Evolutionary conservation across 92 coral and sea anemone species (phyloP).

Genomic region (Porites evermanni): DNA sequence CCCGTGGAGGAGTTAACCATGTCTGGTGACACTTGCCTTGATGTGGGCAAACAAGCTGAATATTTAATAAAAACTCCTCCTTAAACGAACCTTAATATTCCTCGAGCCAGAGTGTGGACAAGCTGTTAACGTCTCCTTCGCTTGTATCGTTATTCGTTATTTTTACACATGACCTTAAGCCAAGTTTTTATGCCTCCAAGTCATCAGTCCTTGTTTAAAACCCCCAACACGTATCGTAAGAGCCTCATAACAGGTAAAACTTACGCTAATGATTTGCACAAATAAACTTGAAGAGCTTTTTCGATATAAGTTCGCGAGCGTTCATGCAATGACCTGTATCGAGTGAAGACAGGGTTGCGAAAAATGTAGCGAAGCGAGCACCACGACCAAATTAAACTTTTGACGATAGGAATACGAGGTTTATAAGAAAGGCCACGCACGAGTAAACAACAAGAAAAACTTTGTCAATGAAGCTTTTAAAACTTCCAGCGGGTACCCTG

Average conservation of each 20-base stretch:
- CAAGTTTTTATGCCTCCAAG: no score
- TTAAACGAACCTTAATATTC: background rate
- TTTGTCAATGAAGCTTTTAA: background rate
- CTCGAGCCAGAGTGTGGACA: no score
- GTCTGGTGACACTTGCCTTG: background rate
- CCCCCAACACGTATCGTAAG: no score
- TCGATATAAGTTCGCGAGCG: background rate
- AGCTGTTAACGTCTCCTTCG: no score
- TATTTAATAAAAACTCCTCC: constrained; percentile 1
- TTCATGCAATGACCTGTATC: background rate
- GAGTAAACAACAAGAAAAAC: background rate
- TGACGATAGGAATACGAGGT: background rate
- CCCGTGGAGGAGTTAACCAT: background rate
- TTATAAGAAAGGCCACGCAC: background rate
- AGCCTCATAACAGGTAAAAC: background rate
- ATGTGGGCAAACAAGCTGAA: constrained; percentile 1
- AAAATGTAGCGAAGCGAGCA: background rate
- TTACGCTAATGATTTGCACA: background rate
- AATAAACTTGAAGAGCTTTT: background rate
- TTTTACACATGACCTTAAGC: no score
- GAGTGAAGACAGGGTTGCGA: background rate
- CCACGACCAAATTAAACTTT: background rate
- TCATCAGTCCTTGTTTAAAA: no score
- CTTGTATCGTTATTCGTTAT: no score
- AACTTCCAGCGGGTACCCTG: constrained; percentile 7